Evolutionary conservation across 2,888 invertebrate genomes (phyloP).

Genomic region (Zhuqinia jingwanae): DNA sequence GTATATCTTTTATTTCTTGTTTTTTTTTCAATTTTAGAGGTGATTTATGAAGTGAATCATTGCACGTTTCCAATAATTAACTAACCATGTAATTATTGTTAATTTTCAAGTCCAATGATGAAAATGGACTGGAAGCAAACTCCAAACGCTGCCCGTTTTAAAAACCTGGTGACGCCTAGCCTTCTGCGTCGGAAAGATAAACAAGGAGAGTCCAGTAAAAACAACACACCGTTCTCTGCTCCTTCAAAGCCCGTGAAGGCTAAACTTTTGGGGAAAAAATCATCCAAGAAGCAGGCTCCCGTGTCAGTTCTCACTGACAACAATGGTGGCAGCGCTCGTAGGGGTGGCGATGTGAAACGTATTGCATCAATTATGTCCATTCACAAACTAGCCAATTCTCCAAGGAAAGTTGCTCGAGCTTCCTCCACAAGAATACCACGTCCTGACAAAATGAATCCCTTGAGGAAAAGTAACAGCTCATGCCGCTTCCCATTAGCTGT

Average conservation of each 20-base stretch:
- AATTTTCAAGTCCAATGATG: constrained; percentile 74
- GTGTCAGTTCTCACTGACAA: constrained; percentile 16
- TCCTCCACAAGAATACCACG: constrained; percentile 59
- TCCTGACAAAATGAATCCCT: constrained; percentile 46
- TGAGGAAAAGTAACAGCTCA: constrained; percentile 56
- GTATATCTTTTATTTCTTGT: not conserved
- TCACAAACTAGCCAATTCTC: constrained; percentile 73
- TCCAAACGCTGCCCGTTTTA: constrained; percentile 67
- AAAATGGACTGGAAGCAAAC: constrained; percentile 74
- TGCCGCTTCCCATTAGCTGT: constrained; percentile 31
- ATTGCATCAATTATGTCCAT: constrained; percentile 68
- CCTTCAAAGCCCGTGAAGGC: constrained; percentile 52
- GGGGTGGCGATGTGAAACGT: constrained; percentile 18
- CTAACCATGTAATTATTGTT: not conserved
- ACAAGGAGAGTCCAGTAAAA: constrained; percentile 43
- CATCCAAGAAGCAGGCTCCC: constrained; percentile 67
- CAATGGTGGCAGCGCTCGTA: not conserved
- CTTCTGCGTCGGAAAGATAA: constrained; percentile 61
- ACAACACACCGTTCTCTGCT: constrained; percentile 48
- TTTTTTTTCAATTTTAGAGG: not conserved
- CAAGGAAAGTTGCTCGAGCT: constrained; percentile 58
- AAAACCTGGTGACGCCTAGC: constrained; percentile 69
- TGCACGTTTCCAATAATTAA: not conserved
- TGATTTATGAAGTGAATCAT: not conserved
- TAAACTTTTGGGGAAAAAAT: constrained; percentile 71